A percentile compares a stretch with the other conserved stretches of the same genome.
phyloP scores from a whole-genome alignment of 2,113 vertebrate genomes.

The Bostrychus sinensis region DNA sequence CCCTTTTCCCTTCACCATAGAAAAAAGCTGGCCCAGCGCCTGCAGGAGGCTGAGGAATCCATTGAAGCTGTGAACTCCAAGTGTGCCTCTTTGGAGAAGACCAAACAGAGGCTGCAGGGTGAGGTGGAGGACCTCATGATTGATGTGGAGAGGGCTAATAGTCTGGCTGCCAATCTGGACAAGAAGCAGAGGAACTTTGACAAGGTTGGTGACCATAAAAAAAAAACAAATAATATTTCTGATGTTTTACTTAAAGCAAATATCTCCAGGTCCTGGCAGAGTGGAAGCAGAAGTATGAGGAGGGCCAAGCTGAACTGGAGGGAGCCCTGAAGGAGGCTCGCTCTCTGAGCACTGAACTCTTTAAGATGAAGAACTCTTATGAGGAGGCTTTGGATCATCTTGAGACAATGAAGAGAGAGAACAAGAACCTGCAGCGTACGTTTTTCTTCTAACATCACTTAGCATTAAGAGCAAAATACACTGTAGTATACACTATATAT shows the following conservation, averaged over 20 bases:
- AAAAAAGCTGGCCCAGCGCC: slow-evolving; percentile 78
- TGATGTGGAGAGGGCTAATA: slow-evolving; percentile 77
- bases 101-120: slow-evolving; percentile 76
- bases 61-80: slow-evolving; percentile 77
- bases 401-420: slow-evolving; percentile 74
- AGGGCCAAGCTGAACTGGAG: slow-evolving; percentile 2
- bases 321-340: background rate
- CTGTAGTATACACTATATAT: background rate
- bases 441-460: background rate
- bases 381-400: slow-evolving; percentile 74
- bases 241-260: no score
- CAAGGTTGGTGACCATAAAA: background rate
- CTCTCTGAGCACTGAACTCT: slow-evolving; percentile 21
- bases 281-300: slow-evolving; percentile 72
- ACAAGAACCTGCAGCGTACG: slow-evolving; percentile 70
- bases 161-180: slow-evolving; percentile 73
- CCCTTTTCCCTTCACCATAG: slow-evolving; percentile 19
- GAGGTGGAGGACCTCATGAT: slow-evolving; percentile 80
- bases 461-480: background rate
- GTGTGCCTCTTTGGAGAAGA: slow-evolving; percentile 77
- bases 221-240: no score
- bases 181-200: slow-evolving; percentile 80
- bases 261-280: slow-evolving; percentile 64
- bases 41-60: slow-evolving; percentile 76
- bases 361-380: slow-evolving; percentile 77